Evolutionary conservation across 2,113 vertebrate genomes (phyloP), one percentile per base, ranked within the genome.

Genomic region (Neodon shergylaensis): DNA sequence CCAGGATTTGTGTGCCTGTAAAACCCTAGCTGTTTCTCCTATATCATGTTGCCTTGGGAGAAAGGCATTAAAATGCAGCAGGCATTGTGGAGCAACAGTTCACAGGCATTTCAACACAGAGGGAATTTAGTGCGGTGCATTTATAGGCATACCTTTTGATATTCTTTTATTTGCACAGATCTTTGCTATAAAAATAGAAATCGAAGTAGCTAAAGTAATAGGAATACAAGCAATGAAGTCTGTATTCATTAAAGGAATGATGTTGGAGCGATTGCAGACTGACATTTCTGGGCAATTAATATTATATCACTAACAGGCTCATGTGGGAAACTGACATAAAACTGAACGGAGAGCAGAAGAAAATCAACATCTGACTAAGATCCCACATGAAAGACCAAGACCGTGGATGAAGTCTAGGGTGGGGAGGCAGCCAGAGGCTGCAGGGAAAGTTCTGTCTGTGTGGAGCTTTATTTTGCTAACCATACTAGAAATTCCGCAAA

Each of bases 141-240:
- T 95, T 95, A 95, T 19, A 95, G 92, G 81, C 85, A 91, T 92
- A 58, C 94, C 85, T 95, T 93, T 77, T 94, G 96, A 98, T 96
- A 95, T 72, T 94, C 73, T 97, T 97, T 97, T 98, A 98, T 97
- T 96, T 98, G 97, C 95, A 97, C 95, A 97, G 92, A 88, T 88
- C 95, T 97, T 93, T 93, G 94, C 85, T 94, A 96, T 95, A 95
- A 98, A 97, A 97, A 88, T 85, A 97, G 96, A 95, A 96, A 94
- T 84, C 54, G 81, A 94, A 97, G 96, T 95, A 95, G 86, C 92
- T 63, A 81, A 96, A 97, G 92, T 93, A 96, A 94, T 88, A 93
- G 81, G 79, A 94, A 94, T 95, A 96, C 81, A 97, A 52, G 90
- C 95, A 74, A 72, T 91, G 95, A 97, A 86, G 92, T 92, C 96